Base-by-base conservation (phyloP, 2,797 vertebrate species). In the Smutsia gigantea region DNA sequence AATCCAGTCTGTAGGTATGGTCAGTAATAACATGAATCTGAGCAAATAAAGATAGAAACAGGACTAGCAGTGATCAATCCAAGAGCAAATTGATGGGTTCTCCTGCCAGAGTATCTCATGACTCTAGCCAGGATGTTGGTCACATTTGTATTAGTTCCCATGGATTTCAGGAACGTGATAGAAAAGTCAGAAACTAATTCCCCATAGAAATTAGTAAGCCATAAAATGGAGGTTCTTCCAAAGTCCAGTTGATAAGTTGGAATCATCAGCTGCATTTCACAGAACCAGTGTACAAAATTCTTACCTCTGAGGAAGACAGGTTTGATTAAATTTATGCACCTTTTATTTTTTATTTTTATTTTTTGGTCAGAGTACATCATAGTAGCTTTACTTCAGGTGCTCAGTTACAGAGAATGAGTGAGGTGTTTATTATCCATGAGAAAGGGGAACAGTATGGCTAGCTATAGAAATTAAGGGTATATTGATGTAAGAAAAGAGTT, bases 241-340 rank as follows among this genome's bases (percentile, higher is more conserved):
- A 92, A 78, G 1, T 85, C 25, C 9, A 94, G 4, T 59, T 91
- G 31, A 42, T 37, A 93, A 90, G 74, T 81, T 79, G 39, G 66
- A 93, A 79, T 7, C 29, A 57, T 68, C 39, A 83, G 37, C 23
- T 94, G 87, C 79, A 96, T 82, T 81, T 93, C 39, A 71, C 23
- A 79, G 29, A 66, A 29, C 34, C 75, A 84, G 57, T 57, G 7
- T 87, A 61, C 12, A 85, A 84, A 79, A 87, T 95, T 72, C 27
- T 78, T 87, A 57, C 15, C 15, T 79, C 27, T 79, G 34, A 59
- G 68, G 25, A 83, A 7, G 27, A 66, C 25, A 94, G 1, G 84
- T 27, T 75, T 84, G 9, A 90, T 77, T 94, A 68, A 72, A 87
- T 55, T 57, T 71, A 25, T 59, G 37, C 12, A n/a, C 61, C 10